Conservation (phyloP, 2,113 vertebrate species). For the Sorex araneus region DNA sequence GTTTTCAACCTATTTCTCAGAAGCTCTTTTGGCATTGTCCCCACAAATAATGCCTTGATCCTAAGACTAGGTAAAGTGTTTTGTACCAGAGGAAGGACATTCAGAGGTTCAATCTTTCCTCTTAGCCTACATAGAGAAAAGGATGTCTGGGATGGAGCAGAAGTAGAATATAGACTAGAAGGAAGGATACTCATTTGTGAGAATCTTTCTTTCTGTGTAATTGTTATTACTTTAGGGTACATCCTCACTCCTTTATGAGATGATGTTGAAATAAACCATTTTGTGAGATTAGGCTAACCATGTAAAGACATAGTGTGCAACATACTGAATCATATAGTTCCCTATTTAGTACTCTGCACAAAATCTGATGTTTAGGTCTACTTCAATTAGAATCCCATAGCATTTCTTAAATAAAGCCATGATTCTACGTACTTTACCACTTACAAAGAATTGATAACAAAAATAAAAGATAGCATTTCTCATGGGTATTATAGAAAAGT, state of each 20-base stretch:
- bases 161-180: neutral
- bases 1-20: neutral
- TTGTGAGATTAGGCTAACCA: neutral
- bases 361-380: neutral
- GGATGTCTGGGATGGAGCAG: neutral
- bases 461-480: constrained; percentile 11
- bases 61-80: neutral
- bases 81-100: constrained; percentile 4
- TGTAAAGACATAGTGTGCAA: neutral
- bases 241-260: neutral
- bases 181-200: neutral
- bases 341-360: neutral
- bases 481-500: neutral
- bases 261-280: neutral
- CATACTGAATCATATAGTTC: constrained; percentile 10
- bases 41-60: neutral
- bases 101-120: neutral
- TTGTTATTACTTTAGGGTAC: constrained; percentile 1
- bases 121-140: constrained; percentile 23
- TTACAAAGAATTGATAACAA: neutral
- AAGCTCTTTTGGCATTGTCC: neutral
- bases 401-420: neutral
- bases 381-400: neutral
- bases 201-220: neutral
- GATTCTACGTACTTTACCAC: neutral